phyloP scores from a whole-genome alignment of 2,888 invertebrate genomes.

The Metallyticus violacea region DNA sequence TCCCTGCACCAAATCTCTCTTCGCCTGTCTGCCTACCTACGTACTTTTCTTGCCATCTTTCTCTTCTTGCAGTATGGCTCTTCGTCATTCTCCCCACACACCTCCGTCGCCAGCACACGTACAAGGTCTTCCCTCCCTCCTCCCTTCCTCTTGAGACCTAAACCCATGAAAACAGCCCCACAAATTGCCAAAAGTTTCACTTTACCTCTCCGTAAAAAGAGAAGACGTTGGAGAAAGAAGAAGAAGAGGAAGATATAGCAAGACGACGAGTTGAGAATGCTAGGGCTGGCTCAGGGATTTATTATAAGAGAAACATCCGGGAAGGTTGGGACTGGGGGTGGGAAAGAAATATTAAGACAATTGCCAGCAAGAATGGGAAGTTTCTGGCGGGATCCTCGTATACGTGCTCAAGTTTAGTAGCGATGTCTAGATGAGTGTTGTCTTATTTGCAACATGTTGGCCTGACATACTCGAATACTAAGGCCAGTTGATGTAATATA shows the following conservation, averaged over 20 bases:
- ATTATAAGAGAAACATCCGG: constrained; percentile 33
- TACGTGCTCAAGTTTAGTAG: not conserved
- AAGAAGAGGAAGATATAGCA: not conserved
- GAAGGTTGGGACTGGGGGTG: not conserved
- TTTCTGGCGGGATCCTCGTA: not conserved
- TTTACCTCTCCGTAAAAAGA: constrained; percentile 36
- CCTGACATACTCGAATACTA: not conserved
- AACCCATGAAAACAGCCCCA: constrained; percentile 40
- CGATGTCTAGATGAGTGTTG: not conserved
- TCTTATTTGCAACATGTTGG: not conserved
- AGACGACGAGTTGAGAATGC: constrained; percentile 5
- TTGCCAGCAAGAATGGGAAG: constrained; percentile 30
- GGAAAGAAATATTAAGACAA: constrained; percentile 43
- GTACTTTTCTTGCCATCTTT: not conserved
- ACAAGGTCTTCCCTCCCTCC: constrained; percentile 4
- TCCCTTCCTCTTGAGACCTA: constrained; percentile 24
- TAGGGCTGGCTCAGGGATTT: constrained; percentile 39
- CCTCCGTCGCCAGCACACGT: constrained; percentile 23
- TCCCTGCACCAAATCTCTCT: constrained; percentile 17
- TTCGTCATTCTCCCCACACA: not conserved
- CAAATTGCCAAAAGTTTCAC: constrained; percentile 46
- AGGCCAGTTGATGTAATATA: not conserved
- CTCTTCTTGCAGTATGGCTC: not conserved
- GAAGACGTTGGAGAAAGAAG: constrained; percentile 6
- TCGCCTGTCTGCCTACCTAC: not conserved